These are phyloP conservation scores for Typhlomys cinereus DNA, from an alignment of 2,113 vertebrate species.

Conservation along the genomic window DNA sequence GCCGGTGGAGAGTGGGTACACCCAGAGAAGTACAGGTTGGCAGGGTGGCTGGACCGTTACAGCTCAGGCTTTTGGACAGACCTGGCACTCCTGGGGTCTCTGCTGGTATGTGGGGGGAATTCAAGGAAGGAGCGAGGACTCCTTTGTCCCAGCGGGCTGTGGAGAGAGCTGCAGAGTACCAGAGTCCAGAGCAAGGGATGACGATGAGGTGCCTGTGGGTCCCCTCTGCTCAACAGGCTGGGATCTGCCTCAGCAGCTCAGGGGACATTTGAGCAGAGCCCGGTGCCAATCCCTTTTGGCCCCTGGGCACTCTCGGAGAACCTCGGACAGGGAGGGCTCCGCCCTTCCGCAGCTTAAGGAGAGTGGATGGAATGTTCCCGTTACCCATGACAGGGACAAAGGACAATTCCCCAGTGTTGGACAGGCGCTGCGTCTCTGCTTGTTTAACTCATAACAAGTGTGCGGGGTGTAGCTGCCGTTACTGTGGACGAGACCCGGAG, in stretches of 20 bases:
- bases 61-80: background rate
- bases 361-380: background rate
- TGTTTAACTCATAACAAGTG: background rate
- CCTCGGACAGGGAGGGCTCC: background rate
- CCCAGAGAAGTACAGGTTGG: background rate
- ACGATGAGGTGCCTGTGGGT: background rate
- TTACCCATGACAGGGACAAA: background rate
- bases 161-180: background rate
- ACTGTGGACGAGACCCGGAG: background rate
- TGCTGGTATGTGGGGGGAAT: too few relatives aligned
- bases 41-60: background rate
- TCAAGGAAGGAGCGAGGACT: background rate
- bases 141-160: background rate
- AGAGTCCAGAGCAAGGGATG: background rate
- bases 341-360: background rate
- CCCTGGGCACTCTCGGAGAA: background rate
- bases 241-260: background rate
- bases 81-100: background rate
- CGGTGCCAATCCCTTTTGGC: background rate
- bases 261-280: background rate
- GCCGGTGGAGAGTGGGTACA: accelerated
- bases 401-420: background rate
- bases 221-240: accelerated
- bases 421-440: background rate
- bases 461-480: background rate